phyloP scores from a whole-genome alignment of 2,113 vertebrate genomes.

The Steatornis caripensis region DNA sequence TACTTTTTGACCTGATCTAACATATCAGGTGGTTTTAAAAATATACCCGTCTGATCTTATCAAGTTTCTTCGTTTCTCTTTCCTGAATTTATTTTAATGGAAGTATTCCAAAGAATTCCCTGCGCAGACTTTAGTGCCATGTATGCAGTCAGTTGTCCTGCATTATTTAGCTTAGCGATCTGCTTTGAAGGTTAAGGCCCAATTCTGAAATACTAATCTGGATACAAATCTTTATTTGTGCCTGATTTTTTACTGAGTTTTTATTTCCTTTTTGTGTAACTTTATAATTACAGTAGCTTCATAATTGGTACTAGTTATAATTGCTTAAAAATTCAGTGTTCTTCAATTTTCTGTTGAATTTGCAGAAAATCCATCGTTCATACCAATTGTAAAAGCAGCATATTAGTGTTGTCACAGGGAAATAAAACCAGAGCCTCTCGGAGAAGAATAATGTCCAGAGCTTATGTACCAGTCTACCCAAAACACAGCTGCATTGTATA shows the following conservation, averaged over 20 bases:
- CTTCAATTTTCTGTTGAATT: neutral
- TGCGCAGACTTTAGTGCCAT: neutral
- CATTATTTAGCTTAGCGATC: neutral
- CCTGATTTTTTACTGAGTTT: neutral
- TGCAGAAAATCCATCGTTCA: neutral
- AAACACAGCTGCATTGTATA: conserved; percentile 51
- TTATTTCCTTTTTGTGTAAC: neutral
- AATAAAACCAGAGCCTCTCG: neutral
- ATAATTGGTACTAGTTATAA: neutral
- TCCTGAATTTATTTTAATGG: neutral
- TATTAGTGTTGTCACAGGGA: neutral
- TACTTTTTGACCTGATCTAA: neutral
- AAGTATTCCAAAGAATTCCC: neutral
- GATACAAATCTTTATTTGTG: neutral
- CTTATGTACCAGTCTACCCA: neutral
- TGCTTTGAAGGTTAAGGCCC: neutral
- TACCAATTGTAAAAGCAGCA: neutral
- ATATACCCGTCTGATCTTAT: neutral
- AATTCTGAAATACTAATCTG: neutral
- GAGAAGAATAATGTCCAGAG: neutral
- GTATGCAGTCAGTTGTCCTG: neutral
- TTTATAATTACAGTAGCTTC: neutral
- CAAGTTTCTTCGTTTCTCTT: neutral
- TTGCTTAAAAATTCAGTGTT: neutral
- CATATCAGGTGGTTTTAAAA: neutral